phyloP scores from a whole-genome alignment of 1,140 invertebrate genomes.

The Diabrotica virgifera region DNA sequence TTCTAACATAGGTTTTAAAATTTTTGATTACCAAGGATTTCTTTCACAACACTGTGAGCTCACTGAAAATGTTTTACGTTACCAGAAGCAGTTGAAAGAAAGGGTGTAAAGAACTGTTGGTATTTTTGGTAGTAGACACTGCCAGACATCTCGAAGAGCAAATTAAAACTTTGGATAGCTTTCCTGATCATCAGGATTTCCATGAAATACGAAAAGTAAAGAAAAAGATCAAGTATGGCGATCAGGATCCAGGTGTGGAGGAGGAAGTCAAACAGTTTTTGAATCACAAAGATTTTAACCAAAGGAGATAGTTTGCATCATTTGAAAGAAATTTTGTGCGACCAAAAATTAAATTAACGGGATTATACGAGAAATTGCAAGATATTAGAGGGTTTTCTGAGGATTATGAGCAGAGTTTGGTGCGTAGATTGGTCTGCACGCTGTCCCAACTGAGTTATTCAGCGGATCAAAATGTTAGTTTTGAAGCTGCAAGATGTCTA shows the following conservation, averaged over 20 bases:
- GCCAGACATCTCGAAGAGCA: conserved; percentile 42
- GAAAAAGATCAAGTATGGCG: conserved; percentile 45
- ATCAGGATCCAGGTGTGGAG: conserved; percentile 42
- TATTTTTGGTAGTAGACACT: conserved; percentile 54
- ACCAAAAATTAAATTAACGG: conserved; percentile 51
- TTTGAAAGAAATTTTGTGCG: conserved; percentile 50
- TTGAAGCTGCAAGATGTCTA: conserved; percentile 70
- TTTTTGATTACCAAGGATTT: conserved; percentile 46
- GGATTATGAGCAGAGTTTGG: conserved; percentile 53
- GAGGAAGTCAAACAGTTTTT: conserved; percentile 50
- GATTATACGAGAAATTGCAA: no score
- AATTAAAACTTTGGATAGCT: conserved; percentile 53
- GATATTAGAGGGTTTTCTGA: no score
- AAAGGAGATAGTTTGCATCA: conserved; percentile 51
- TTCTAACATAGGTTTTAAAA: conserved; percentile 44
- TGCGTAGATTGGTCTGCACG: conserved; percentile 58
- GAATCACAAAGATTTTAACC: conserved; percentile 37
- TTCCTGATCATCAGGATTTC: conserved; percentile 51
- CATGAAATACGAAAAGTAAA: conserved; percentile 42
- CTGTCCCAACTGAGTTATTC: conserved; percentile 56
- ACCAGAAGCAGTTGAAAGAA: conserved; percentile 7
- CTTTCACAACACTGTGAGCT: conserved; percentile 50
- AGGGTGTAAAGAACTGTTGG: conserved; percentile 46
- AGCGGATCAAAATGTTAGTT: conserved; percentile 45
- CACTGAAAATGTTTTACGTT: conserved; percentile 41